A percentile compares a stretch with the other conserved stretches of the same genome.
phyloP scores from a whole-genome alignment of 2,113 vertebrate genomes.

The Rhabdornis inornatus region DNA sequence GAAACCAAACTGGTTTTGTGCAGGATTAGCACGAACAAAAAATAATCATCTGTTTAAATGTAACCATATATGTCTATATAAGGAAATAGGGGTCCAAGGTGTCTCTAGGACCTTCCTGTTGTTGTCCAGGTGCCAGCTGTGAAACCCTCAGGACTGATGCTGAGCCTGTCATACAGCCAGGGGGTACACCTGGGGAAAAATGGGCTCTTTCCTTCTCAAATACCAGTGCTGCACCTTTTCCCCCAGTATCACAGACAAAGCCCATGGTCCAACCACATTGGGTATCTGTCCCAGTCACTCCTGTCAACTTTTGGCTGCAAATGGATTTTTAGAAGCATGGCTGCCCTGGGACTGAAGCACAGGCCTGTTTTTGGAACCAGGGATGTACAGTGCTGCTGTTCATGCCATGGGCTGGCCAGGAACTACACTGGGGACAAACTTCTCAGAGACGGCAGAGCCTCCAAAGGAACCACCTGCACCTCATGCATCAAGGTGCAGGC shows the following conservation, averaged over 20 bases:
- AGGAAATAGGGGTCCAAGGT: not conserved
- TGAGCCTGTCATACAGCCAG: accelerated
- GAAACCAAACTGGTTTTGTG: slow-evolving; percentile 36
- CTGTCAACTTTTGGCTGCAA: not conserved
- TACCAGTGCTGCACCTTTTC: not conserved
- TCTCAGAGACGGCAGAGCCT: not conserved
- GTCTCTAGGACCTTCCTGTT: not conserved
- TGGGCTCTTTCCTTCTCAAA: not conserved
- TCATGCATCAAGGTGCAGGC: not conserved
- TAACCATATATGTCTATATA: not conserved
- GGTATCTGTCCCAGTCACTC: not conserved
- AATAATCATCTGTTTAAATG: not conserved
- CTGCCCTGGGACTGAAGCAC: not conserved
- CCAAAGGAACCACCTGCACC: not conserved
- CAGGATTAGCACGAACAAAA: not conserved
- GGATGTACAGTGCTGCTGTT: not conserved
- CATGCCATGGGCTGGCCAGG: not conserved
- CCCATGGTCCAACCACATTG: not conserved
- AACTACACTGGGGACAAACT: not conserved
- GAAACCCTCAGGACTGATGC: not conserved
- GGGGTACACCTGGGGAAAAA: not conserved
- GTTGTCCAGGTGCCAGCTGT: not conserved
- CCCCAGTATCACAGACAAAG: not conserved
- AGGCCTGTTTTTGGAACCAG: not conserved
- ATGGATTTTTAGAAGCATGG: accelerated